phyloP scores from a whole-genome alignment of 2,113 vertebrate species.

The Ciconia maguari region DNA sequence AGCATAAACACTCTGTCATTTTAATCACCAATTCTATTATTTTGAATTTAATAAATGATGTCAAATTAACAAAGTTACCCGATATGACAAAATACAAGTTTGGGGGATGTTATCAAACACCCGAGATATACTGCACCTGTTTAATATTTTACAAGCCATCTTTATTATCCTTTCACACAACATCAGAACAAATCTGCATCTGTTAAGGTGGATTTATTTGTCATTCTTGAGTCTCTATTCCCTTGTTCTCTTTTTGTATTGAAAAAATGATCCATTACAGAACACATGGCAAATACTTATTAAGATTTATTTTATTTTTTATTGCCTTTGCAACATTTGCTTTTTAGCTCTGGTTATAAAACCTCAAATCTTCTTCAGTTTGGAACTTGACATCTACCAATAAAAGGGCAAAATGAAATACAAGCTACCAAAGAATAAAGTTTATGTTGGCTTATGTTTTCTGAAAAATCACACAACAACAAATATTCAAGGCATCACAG shows the following conservation, averaged over 20 bases:
- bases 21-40: not conserved
- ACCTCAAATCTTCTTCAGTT: constrained; percentile 11
- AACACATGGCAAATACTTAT: constrained; percentile 31
- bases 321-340: constrained; percentile 25
- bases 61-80: not conserved
- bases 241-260: constrained; percentile 17
- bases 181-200: constrained; percentile 33
- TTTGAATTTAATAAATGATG: constrained; percentile 11
- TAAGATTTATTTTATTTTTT: constrained; percentile 59
- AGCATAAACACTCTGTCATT: not conserved
- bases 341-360: constrained; percentile 32
- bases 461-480: not conserved
- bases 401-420: constrained; percentile 38
- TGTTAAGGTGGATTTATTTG: constrained; percentile 56
- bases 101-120: not conserved
- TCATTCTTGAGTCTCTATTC: not conserved
- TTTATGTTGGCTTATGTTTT: not conserved
- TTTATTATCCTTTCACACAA: constrained; percentile 46
- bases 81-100: constrained; percentile 11
- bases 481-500: not conserved
- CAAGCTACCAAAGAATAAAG: not conserved
- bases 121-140: not conserved
- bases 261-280: not conserved
- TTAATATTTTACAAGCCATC: constrained; percentile 51
- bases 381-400: not conserved